Base-by-base conservation (phyloP, 2,797 vertebrate species). In the Novumbra hubbsi region DNA sequence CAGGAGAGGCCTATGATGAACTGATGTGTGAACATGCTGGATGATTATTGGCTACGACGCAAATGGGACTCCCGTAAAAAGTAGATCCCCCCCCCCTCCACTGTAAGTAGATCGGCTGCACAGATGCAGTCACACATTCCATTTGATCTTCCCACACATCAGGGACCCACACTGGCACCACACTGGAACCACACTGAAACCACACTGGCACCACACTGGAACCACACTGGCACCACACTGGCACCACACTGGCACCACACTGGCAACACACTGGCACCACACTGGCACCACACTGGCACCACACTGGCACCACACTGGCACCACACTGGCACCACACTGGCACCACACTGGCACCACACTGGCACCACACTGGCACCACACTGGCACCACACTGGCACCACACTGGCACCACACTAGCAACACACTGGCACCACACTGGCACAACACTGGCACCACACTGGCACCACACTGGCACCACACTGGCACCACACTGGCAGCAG, bases 51-150 rank as follows among this genome's bases (percentile, higher is more conserved):
- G 2, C 9, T 41, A 8, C 41, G 9, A 41, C 9, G 41, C 41
- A 41, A 41, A 41, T 41, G 41, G 41, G 41, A 8, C 32, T 32
- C 32, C 32, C 32, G 5, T 32, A 32, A 32, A 32, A 5, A 32
- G 32, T 32, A 32, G 5, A 7, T n/a, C 52, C 52, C 8, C n/a
- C 7, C 8, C 52, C 32, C 32, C 52, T 8, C 52, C 4, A 9
- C 19, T 2, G 52, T 57, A 57, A 57, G n/a, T 57, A 21, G 52
- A 57, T 57, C 21, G 21, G 52, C 52, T 63, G 60, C 16, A 55
- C 66, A 70, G 49, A 64, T 27, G 49, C 50, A 55, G 38, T 41
- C 45, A 50, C 62, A 38, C 68, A 48, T 55, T 30, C 27, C 71
- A 55, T 60, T 60, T 28, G 5, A 21, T 38, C 21, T 52, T 57